phyloP scores from a whole-genome alignment of 2,888 invertebrate species.

The Acronicta aceris region DNA sequence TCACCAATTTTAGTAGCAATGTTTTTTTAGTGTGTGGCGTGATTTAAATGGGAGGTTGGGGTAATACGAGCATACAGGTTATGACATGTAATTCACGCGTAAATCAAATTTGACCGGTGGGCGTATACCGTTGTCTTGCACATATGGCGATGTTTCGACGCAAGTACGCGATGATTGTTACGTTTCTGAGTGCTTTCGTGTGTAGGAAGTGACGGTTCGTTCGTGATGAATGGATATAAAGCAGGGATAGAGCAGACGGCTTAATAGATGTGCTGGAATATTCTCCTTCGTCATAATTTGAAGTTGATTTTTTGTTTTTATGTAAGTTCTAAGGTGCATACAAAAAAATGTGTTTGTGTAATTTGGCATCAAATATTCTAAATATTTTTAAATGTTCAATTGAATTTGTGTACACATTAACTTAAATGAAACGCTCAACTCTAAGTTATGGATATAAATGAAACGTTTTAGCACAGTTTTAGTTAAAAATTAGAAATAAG shows the following conservation, averaged over 20 bases:
- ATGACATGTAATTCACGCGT: slow-evolving; percentile 89
- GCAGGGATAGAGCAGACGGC: slow-evolving; percentile 53
- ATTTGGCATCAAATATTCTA: no score
- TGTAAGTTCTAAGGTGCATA: slow-evolving; percentile 2
- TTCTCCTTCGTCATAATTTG: slow-evolving; percentile 44
- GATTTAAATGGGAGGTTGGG: slow-evolving; percentile 54
- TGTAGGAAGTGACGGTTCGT: slow-evolving; percentile 76
- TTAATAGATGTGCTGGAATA: slow-evolving; percentile 54
- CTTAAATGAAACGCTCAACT: no score
- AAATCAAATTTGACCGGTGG: slow-evolving; percentile 89
- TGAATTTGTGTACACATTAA: no score
- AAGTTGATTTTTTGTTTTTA: slow-evolving; percentile 29
- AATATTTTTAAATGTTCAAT: no score
- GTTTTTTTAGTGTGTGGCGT: slow-evolving; percentile 62
- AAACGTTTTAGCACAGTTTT: no score
- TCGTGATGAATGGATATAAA: slow-evolving; percentile 80
- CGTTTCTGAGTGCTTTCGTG: slow-evolving; percentile 82
- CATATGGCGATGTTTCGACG: slow-evolving; percentile 85
- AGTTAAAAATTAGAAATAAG: no score
- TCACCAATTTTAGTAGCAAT: not conserved
- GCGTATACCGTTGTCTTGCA: slow-evolving; percentile 81
- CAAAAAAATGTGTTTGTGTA: no score
- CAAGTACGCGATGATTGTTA: slow-evolving; percentile 72
- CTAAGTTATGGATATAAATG: no score
- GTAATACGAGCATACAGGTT: slow-evolving; percentile 74